A percentile compares a stretch with the other conserved stretches of the same genome.
phyloP scores from a whole-genome alignment of 2,888 invertebrate genomes.

The Eupelmus urozonus region DNA sequence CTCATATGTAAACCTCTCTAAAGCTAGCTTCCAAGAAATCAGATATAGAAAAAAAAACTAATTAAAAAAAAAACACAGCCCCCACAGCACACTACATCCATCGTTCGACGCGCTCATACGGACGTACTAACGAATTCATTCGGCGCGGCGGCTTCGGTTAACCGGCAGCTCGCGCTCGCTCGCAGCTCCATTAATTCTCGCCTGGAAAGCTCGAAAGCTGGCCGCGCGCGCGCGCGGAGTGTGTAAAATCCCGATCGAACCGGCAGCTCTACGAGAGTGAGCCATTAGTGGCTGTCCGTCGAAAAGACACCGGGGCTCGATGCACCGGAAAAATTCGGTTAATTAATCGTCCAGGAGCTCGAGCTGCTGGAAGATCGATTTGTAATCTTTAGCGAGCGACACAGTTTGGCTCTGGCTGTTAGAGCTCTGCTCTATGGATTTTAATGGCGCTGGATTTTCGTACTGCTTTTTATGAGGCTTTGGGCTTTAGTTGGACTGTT shows the following conservation, averaged over 20 bases:
- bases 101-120: no score
- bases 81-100: no score
- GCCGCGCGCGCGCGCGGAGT: background rate
- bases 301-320: background rate
- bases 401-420: no score
- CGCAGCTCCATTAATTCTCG: conserved; percentile 56
- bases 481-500: no score
- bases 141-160: conserved; percentile 16
- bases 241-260: conserved; percentile 45
- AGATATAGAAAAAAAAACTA: no score
- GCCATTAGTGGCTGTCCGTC: conserved; percentile 45
- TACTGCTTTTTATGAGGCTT: no score
- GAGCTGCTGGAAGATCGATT: conserved; percentile 39
- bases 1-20: no score
- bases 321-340: conserved; percentile 41
- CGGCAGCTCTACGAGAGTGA: conserved; percentile 17
- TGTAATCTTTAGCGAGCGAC: conserved; percentile 37
- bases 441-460: no score
- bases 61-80: no score
- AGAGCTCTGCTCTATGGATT: no score
- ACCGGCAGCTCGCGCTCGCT: background rate
- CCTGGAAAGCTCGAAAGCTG: conserved; percentile 37
- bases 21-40: no score
- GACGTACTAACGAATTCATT: conserved; percentile 52
- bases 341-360: conserved; percentile 33